Evolutionary conservation across 2,888 invertebrate genomes (phyloP).

Genomic region (Sisyra terminalis): DNA sequence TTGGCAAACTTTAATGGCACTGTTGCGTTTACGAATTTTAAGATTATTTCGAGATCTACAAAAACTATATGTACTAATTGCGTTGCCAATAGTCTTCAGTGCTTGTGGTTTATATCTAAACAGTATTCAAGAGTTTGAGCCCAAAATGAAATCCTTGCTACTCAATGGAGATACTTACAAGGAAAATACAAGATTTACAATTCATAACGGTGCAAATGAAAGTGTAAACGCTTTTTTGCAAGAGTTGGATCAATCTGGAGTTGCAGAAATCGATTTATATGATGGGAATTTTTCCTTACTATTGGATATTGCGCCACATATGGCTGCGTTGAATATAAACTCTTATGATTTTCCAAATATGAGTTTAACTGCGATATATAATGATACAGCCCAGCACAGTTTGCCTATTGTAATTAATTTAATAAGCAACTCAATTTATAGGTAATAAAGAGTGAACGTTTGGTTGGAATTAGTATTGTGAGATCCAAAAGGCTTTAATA

Average conservation of each 20-base stretch:
- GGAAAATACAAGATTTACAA: constrained; percentile 37
- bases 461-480: constrained; percentile 1
- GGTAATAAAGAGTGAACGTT: constrained; percentile 14
- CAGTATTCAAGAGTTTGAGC: constrained; percentile 41
- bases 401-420: constrained; percentile 59
- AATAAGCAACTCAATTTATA: constrained; percentile 51
- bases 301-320: constrained; percentile 41
- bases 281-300: constrained; percentile 49
- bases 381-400: constrained; percentile 65
- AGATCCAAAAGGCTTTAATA: too few species aligned
- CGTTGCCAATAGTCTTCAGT: constrained; percentile 51
- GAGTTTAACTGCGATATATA: constrained; percentile 48
- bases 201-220: constrained; percentile 36
- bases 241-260: constrained; percentile 22
- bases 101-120: constrained; percentile 47
- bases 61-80: constrained; percentile 56
- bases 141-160: constrained; percentile 42
- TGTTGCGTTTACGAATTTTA: constrained; percentile 46
- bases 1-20: constrained; percentile 45
- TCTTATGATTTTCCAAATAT: constrained; percentile 34
- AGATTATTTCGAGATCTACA: constrained; percentile 52
- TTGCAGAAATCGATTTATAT: constrained; percentile 31
- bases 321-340: constrained; percentile 47
- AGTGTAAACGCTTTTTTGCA: constrained; percentile 22
- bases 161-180: constrained; percentile 45